Conservation (phyloP, 2,888 invertebrate genomes). For the Eucera pruinosa region DNA sequence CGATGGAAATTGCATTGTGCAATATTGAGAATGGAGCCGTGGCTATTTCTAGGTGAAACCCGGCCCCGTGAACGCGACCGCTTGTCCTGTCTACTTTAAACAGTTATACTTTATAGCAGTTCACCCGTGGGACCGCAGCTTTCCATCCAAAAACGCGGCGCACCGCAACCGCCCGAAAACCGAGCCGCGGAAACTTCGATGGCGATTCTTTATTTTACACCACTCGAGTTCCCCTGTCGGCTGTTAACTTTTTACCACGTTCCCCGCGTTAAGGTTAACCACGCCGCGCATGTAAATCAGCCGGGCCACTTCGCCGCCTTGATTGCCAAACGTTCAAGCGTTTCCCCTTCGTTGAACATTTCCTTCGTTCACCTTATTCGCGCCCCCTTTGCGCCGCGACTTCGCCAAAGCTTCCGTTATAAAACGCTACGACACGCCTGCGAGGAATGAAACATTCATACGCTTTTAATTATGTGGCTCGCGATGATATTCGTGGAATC, state of each 20-base stretch:
- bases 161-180: conserved; percentile 41
- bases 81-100: conserved; percentile 61
- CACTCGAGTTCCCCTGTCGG: neutral
- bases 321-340: conserved; percentile 1
- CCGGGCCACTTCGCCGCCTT: neutral
- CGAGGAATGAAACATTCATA: neutral
- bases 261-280: conserved; percentile 30
- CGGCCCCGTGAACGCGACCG: conserved; percentile 26
- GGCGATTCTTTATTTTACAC: conserved; percentile 51
- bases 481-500: no score
- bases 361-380: neutral
- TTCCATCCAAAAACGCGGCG: conserved; percentile 50
- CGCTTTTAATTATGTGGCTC: neutral
- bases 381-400: neutral
- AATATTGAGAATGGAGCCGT: conserved; percentile 76
- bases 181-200: conserved; percentile 39
- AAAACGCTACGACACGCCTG: neutral
- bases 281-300: conserved; percentile 20
- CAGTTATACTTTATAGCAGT: conserved; percentile 53
- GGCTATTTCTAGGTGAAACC: conserved; percentile 50
- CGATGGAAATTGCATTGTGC: conserved; percentile 80
- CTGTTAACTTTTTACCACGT: conserved; percentile 38
- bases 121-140: conserved; percentile 47
- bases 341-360: neutral
- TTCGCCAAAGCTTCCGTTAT: neutral